A percentile compares a stretch with the other conserved stretches of the same genome.
Evolutionary conservation across 2,113 vertebrate species (phyloP).

Genomic region (Romanogobio albipinnatus): DNA sequence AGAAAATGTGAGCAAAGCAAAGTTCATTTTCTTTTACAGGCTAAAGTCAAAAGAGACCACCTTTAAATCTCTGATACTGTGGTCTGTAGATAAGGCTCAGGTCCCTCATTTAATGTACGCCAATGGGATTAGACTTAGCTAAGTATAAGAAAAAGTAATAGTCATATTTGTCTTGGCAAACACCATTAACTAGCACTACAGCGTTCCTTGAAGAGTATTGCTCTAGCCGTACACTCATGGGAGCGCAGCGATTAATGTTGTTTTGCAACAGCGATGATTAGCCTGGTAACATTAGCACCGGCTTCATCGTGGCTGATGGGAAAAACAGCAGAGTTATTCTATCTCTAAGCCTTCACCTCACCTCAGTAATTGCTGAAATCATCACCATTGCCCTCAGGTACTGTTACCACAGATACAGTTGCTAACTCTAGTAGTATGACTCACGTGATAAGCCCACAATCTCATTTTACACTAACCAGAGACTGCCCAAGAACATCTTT

Average conservation of each 20-base stretch:
- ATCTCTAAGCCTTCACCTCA: conserved; percentile 29
- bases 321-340: conserved; percentile 28
- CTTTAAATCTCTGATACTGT: background rate
- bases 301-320: conserved; percentile 7
- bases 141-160: background rate
- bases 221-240: background rate
- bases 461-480: conserved; percentile 32
- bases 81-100: background rate
- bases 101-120: background rate
- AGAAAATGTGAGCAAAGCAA: background rate
- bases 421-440: conserved; percentile 22
- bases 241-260: conserved; percentile 14
- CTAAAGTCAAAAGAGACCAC: background rate
- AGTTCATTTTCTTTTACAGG: background rate
- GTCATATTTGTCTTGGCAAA: conserved; percentile 2
- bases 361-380: conserved; percentile 39
- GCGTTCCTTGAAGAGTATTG: background rate
- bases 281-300: background rate
- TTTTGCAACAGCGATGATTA: background rate
- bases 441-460: conserved; percentile 34
- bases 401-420: conserved; percentile 40
- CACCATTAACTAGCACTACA: background rate
- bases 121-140: background rate
- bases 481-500: conserved; percentile 14
- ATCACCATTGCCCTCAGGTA: conserved; percentile 28